phyloP scores from a whole-genome alignment of 2,113 vertebrate genomes.

The Turdus rufiventris region DNA sequence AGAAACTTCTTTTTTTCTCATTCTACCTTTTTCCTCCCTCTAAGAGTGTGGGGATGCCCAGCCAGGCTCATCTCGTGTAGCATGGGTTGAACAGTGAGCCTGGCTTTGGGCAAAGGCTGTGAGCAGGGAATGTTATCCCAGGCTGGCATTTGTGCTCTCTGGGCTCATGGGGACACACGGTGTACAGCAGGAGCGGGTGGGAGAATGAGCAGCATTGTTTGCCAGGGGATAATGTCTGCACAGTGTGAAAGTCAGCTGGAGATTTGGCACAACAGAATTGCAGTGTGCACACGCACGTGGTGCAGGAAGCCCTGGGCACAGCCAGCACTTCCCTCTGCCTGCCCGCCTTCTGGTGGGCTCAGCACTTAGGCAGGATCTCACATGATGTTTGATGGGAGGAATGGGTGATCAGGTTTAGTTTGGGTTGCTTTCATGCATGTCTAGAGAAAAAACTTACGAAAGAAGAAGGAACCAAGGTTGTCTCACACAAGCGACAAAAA shows the following conservation, averaged over 20 bases:
- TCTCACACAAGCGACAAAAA: background rate
- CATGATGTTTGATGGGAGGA: rapidly evolving
- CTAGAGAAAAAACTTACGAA: rapidly evolving
- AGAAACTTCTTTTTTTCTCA: background rate
- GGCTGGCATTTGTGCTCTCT: background rate
- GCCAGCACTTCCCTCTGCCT: background rate
- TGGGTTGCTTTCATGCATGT: background rate
- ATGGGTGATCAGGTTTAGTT: background rate
- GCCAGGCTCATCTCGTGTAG: background rate
- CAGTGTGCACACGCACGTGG: background rate
- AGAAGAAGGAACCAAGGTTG: background rate
- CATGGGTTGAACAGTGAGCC: background rate
- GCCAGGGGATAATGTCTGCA: background rate
- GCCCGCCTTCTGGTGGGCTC: background rate
- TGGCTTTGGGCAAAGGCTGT: background rate
- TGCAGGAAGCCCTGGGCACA: background rate
- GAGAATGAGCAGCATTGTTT: conserved; percentile 48
- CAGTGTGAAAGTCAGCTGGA: conserved; percentile 34
- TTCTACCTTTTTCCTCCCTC: rapidly evolving
- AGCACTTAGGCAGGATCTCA: rapidly evolving
- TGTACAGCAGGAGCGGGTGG: background rate
- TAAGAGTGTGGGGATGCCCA: background rate
- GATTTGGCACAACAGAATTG: background rate
- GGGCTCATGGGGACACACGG: background rate
- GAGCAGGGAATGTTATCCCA: background rate